Conservation (phyloP, 1,140 invertebrate species). For the Zeugodacus cucurbitae region DNA sequence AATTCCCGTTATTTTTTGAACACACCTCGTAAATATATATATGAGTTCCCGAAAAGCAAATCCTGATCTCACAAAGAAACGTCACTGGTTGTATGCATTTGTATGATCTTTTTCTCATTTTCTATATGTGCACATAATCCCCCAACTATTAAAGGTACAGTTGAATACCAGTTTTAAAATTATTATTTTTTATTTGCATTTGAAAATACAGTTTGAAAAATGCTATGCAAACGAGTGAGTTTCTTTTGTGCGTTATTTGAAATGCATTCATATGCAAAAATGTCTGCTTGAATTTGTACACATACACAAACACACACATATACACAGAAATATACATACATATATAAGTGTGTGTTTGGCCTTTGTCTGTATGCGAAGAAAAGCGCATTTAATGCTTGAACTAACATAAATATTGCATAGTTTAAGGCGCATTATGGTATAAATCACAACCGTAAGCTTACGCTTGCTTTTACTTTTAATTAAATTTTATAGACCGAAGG, state of each 20-base stretch:
- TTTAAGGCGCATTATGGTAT: not conserved
- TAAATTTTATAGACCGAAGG: not conserved
- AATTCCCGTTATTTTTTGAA: no score
- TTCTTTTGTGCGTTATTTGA: not conserved
- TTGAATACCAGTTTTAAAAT: not conserved
- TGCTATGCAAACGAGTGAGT: not conserved
- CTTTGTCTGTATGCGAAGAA: not conserved
- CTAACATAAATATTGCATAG: slow-evolving; percentile 13
- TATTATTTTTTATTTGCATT: not conserved
- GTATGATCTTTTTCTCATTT: not conserved
- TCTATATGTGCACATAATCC: not conserved
- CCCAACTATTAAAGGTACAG: not conserved
- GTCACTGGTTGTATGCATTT: not conserved
- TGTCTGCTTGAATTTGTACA: not conserved
- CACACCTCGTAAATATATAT: no score
- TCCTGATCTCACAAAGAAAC: no score
- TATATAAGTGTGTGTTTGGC: not conserved
- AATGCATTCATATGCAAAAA: not conserved
- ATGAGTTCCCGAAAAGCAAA: no score
- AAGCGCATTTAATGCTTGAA: not conserved
- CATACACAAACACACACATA: not conserved
- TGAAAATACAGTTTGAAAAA: slow-evolving; percentile 1
- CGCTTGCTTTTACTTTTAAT: slow-evolving; percentile 1
- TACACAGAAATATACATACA: no score
- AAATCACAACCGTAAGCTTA: not conserved